Conservation (phyloP, 2,888 invertebrate genomes). For the Parapristionchus giblindavisi region DNA sequence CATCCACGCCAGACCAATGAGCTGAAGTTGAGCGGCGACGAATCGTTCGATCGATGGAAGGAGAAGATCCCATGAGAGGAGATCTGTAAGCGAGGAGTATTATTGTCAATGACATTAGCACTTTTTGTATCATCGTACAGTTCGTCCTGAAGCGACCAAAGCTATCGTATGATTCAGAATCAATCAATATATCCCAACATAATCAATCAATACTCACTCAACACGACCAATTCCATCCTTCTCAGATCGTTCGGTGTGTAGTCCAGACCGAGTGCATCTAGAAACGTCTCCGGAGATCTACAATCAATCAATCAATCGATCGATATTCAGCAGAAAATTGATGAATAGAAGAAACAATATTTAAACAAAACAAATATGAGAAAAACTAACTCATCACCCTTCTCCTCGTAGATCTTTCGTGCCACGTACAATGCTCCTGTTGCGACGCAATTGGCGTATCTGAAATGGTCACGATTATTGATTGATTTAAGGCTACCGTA, state of each 20-base stretch:
- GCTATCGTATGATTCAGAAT: neutral
- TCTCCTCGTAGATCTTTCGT: slow-evolving; percentile 55
- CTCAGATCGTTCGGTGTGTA: slow-evolving; percentile 52
- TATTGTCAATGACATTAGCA: too few relatives aligned
- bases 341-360: neutral
- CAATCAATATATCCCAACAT: neutral
- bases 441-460: slow-evolving; percentile 54
- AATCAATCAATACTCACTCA: slow-evolving; percentile 38
- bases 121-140: too few relatives aligned
- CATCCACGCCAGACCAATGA: slow-evolving; percentile 13
- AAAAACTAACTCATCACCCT: slow-evolving; percentile 47
- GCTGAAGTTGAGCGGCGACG: slow-evolving; percentile 28
- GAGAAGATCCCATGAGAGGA: slow-evolving; percentile 52
- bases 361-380: neutral
- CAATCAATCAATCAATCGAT: slow-evolving; percentile 3
- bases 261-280: slow-evolving; percentile 48
- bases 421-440: slow-evolving; percentile 53
- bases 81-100: slow-evolving; percentile 34
- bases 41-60: slow-evolving; percentile 54
- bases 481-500: neutral
- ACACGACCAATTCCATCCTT: slow-evolving; percentile 53
- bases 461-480: slow-evolving; percentile 18
- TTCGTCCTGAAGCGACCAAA: neutral
- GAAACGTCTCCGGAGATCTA: slow-evolving; percentile 40
- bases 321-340: neutral